phyloP scores from a whole-genome alignment of 2,797 vertebrate genomes.

The Clarias laeviceps region DNA sequence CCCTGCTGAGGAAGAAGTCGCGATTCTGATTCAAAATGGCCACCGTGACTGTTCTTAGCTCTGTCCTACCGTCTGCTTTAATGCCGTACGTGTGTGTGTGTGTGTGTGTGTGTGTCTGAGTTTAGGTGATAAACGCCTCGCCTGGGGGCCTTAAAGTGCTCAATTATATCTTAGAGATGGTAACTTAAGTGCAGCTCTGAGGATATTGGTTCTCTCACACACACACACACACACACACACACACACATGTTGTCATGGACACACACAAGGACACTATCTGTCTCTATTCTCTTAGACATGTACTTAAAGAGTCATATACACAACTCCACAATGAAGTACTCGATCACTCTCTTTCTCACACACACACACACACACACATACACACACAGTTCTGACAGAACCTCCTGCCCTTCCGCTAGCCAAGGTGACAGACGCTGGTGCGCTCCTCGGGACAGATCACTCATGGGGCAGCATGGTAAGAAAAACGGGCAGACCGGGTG shows the following conservation, averaged over 20 bases:
- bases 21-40: neutral
- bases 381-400: slow-evolving; percentile 47
- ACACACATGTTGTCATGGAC: slow-evolving; percentile 28
- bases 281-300: slow-evolving; percentile 7
- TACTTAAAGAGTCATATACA: slow-evolving; percentile 39
- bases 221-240: slow-evolving; percentile 45
- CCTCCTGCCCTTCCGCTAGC: slow-evolving; percentile 52
- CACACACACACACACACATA: neutral
- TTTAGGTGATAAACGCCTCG: slow-evolving; percentile 36
- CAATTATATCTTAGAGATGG: slow-evolving; percentile 40
- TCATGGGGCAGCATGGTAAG: slow-evolving; percentile 66
- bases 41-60: neutral
- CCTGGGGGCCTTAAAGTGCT: slow-evolving; percentile 37
- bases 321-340: neutral
- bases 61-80: neutral
- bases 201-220: slow-evolving; percentile 58
- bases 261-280: slow-evolving; percentile 22
- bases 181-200: slow-evolving; percentile 64
- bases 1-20: neutral
- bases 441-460: slow-evolving; percentile 67
- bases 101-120: slow-evolving; percentile 1
- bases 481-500: too few relatives aligned
- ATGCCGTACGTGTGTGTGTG: neutral
- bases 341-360: neutral
- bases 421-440: slow-evolving; percentile 71